Conservation (phyloP, 1,140 invertebrate species). For the Heliconius nattereri region DNA sequence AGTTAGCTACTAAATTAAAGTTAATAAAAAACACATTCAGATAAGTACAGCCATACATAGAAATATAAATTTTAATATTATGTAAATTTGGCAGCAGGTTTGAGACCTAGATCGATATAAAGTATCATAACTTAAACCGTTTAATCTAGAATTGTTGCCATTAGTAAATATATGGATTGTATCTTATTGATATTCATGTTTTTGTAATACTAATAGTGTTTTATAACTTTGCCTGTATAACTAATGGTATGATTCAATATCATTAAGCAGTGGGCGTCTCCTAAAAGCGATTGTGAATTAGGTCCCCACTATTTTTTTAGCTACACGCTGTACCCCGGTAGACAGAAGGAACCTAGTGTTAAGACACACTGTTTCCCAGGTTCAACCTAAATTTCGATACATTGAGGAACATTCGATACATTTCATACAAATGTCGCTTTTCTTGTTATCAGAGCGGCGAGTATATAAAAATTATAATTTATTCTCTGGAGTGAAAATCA, state of each 20-base stretch:
- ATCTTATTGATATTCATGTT: neutral
- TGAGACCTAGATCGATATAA: neutral
- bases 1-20: neutral
- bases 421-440: too few species aligned
- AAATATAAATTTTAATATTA: neutral
- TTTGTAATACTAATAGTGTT: neutral
- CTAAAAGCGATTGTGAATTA: too few species aligned
- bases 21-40: neutral
- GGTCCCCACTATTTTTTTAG: neutral
- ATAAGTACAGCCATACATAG: neutral
- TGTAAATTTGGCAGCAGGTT: neutral
- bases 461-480: neutral
- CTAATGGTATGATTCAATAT: too few species aligned
- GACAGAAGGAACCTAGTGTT: neutral
- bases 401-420: too few species aligned
- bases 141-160: neutral
- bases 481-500: too few species aligned
- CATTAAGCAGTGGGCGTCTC: too few species aligned
- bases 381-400: neutral
- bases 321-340: neutral
- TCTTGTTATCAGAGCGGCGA: neutral
- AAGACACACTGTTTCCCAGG: neutral
- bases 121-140: constrained; percentile 1
- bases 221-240: neutral
- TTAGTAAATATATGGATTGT: neutral